Percentiles rank a stretch among this genome's conserved stretches.
Conservation (phyloP, 2,888 invertebrate species). For the Melinaea marsaeus region DNA sequence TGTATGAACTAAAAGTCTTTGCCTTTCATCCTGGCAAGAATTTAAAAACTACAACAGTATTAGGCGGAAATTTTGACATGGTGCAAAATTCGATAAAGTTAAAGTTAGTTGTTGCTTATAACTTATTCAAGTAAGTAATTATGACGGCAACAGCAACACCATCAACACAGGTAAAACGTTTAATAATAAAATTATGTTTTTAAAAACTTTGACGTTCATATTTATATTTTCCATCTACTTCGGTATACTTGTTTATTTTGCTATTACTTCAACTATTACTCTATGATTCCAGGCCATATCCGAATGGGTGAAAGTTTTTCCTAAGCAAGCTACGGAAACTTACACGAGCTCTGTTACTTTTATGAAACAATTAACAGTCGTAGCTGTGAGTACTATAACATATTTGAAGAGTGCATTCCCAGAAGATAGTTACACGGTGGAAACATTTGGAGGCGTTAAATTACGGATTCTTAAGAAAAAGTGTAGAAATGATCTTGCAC, state of each 20-base stretch:
- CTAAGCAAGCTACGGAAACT: slow-evolving; percentile 53
- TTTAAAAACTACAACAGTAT: not conserved
- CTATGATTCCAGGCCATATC: slow-evolving; percentile 42
- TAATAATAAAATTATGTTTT: not conserved
- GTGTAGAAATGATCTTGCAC: slow-evolving; percentile 55
- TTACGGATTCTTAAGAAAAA: slow-evolving; percentile 54
- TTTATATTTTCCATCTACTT: not conserved
- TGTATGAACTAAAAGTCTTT: no score
- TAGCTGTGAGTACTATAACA: slow-evolving; percentile 59
- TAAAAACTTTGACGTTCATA: not conserved
- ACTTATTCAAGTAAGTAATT: not conserved
- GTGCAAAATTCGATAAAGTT: not conserved
- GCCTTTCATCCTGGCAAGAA: no score
- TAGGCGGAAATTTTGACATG: slow-evolving; percentile 14
- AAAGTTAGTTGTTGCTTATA: not conserved
- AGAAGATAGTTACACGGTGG: slow-evolving; percentile 49
- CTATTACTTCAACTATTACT: not conserved
- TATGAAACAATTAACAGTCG: slow-evolving; percentile 61
- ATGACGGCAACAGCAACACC: slow-evolving; percentile 32
- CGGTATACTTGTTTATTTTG: not conserved
- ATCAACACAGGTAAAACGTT: slow-evolving; percentile 40
- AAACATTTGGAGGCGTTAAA: slow-evolving; percentile 50
- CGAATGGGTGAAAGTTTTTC: slow-evolving; percentile 59
- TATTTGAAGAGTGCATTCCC: slow-evolving; percentile 56
- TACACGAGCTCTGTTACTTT: slow-evolving; percentile 61